These are phyloP conservation scores for Benthosema pterotum DNA, from an alignment of 2,797 vertebrate species.

Conservation along the genomic window DNA sequence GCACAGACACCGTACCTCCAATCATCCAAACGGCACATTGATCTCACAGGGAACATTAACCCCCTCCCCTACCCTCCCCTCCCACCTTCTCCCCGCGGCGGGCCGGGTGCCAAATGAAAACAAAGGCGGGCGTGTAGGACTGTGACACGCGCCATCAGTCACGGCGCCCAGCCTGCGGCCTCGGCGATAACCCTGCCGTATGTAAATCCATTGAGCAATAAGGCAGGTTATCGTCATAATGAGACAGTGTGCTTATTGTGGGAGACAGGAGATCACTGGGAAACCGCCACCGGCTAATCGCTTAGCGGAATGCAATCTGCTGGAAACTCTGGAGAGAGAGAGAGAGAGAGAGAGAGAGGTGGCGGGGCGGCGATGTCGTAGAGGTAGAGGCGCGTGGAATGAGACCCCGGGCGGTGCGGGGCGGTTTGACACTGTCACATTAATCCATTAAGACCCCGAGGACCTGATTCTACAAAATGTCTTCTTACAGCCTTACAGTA, in stretches of 20 bases:
- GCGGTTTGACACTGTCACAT: neutral
- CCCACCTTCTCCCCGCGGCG: neutral
- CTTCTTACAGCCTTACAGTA: too few species aligned
- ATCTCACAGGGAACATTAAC: conserved; percentile 54
- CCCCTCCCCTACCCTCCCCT: neutral
- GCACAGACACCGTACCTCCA: conserved; percentile 13
- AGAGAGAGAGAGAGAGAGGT: too few species aligned
- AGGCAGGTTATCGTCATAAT: conserved; percentile 64
- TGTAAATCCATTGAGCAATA: conserved; percentile 75
- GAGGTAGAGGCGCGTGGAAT: conserved; percentile 19
- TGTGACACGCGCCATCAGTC: conserved; percentile 75
- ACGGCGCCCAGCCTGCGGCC: conserved; percentile 57
- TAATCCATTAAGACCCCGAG: too few species aligned
- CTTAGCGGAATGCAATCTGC: conserved; percentile 39
- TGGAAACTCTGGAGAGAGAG: conserved; percentile 59
- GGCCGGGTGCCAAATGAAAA: conserved; percentile 67
- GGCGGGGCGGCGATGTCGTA: conserved; percentile 32
- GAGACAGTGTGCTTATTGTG: conserved; percentile 55
- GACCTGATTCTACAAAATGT: too few species aligned
- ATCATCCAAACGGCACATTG: conserved; percentile 57
- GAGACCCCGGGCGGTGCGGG: conserved; percentile 29
- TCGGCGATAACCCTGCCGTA: conserved; percentile 67
- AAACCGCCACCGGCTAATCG: conserved; percentile 61
- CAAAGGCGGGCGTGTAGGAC: conserved; percentile 61
- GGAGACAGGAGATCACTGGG: conserved; percentile 49